These are phyloP conservation scores for Teleogryllus occipitalis DNA, from an alignment of 1,140 invertebrate species.

Conservation along the genomic window DNA sequence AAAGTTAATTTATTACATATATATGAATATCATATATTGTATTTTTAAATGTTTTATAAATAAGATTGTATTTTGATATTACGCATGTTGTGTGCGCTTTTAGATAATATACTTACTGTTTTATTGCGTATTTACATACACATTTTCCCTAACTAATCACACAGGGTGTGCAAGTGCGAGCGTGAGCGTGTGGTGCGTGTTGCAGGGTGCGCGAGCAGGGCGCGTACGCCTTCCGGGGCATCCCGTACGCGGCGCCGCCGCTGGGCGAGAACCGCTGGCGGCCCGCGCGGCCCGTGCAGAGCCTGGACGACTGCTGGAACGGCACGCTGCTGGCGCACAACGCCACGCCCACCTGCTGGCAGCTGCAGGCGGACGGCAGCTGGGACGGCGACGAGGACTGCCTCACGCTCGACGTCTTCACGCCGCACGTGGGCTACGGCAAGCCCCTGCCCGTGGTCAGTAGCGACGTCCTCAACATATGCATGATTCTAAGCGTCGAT, in stretches of 20 bases:
- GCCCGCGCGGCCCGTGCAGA: conserved; percentile 53
- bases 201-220: conserved; percentile 59
- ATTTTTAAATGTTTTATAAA: not conserved
- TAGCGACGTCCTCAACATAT: too few species aligned
- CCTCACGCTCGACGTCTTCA: conserved; percentile 62
- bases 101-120: not conserved
- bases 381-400: conserved; percentile 67
- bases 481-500: too few species aligned
- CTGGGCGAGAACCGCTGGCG: conserved; percentile 60
- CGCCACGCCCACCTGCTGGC: conserved; percentile 52
- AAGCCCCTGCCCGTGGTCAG: conserved; percentile 57
- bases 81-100: conserved; percentile 11
- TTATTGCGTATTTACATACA: conserved; percentile 19
- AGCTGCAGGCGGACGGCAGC: conserved; percentile 53
- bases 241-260: conserved; percentile 78
- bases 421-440: conserved; percentile 46
- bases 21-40: not conserved
- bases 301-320: conserved; percentile 71
- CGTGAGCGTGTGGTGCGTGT: conserved; percentile 24
- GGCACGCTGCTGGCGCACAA: conserved; percentile 61
- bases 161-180: not conserved
- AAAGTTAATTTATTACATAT: not conserved
- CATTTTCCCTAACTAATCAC: not conserved
- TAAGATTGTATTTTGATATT: conserved; percentile 6
- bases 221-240: conserved; percentile 70